Base-by-base conservation (phyloP, 1,140 invertebrate species). In the Plodia interpunctella region DNA sequence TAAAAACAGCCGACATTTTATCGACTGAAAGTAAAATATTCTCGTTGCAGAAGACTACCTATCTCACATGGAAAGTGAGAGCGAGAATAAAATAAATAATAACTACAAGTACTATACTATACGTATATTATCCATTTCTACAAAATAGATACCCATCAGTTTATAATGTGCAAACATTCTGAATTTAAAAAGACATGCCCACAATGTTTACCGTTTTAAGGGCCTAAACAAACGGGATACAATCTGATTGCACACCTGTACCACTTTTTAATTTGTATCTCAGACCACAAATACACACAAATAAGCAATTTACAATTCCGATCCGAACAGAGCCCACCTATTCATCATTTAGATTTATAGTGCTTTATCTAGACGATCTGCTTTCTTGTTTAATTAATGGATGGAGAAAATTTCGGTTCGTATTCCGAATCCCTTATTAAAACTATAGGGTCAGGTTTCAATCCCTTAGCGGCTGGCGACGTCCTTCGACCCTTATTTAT, bases 281-380 rank as follows among this genome's bases (percentile, higher is more conserved):
- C 38, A 57, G 57, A 63, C 58, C 60, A 49, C 67, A 66, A 62
- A 65, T 67, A 68, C 65, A 59, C 76, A 78, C 78, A 85, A 85
- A 87, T 82, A 82, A 83, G 76, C 72, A 85, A 87, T 87, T 87
- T 80, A 87, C 84, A 87, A 83, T 85, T 83, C 75, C 61, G 68
- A 80, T 80, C 79, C 80, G 57, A 59, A 72, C 57, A 76, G 74
- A 82, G 77, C 76, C 75, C 70, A 80, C 76, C 80, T 83, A 87
- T 87, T 85, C 78, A 87, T 87, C 82, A 87, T 87, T 87, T 74
- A 87, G 84, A 87, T 87, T 87, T 87, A 87, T 87, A 75, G 84
- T 78, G 76, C 70, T 79, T 83, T 85, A 87, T 85, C 80, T 79
- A 83, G 71, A 70, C 76, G 70, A 84, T 84, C 77, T 83, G 74